Evolutionary conservation across 2,888 invertebrate species (phyloP), one percentile per base, ranked within the genome.

Genomic region (Cephus sareptanus): DNA sequence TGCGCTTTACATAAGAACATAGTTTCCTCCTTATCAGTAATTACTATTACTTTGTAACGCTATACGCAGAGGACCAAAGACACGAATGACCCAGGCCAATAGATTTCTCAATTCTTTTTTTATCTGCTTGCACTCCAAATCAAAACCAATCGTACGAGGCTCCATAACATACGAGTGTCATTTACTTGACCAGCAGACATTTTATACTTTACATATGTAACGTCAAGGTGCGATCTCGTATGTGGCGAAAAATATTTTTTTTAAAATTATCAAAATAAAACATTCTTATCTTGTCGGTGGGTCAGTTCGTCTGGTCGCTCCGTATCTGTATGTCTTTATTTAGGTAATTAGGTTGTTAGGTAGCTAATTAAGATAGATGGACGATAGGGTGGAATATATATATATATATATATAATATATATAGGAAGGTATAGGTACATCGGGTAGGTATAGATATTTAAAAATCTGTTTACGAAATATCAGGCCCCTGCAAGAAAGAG

Each of bases 401-500:
- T 40, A 40, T 56, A 40, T 40, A 40, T 37, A 37, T 37, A 37
- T 37, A 37, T 37, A 56, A 6, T 23, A 40, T 40, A 40, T 40
- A 56, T 56, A 56, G 56, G 23, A 56, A 56, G 56, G 56, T 56
- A 56, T 56, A 56, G 56, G 56, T 56, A 56, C 56, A 56, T 56
- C 56, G 56, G 56, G 56, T 56, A 56, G 56, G 56, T 56, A 81
- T 81, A 79, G 82, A 82, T 82, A 83, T 82, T 83, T n/a, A n/a
- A 82, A 81, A 83, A 83, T 81, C 80, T 79, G 79, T 75, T 83
- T 83, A 81, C 75, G 83, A 82, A 83, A 82, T 83, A 80, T 82
- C 82, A 82, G 82, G 81, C 83, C 81, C 77, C 79, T 76, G 81
- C 83, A 79, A 82, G 79, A 79, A 76, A 9, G 56, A 56, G 56